Base-by-base conservation (phyloP, 2,113 vertebrate species). In the Pagrus major region DNA sequence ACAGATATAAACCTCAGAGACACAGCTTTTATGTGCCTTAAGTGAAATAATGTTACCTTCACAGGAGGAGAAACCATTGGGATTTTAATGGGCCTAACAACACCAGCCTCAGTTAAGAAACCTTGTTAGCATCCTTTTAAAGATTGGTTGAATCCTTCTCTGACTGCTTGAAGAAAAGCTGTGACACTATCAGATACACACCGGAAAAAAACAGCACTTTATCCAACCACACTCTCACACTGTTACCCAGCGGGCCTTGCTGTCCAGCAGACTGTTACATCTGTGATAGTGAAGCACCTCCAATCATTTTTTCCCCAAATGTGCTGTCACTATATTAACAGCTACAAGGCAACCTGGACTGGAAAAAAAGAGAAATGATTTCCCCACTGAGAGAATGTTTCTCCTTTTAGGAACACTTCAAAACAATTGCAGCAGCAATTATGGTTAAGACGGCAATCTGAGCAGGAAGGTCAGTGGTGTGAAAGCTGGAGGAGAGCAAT, bases 241-340 rank as follows among this genome's bases (percentile, higher is more conserved):
- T 21, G 12, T 60, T 63, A 70, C 66, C 56, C 65, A 61, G 55
- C 44, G 58, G 63, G 56, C 66, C 42, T 70, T 52, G 54, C 3
- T 37, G 56, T 54, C 67, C 46, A 37, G 3, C 35, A 11, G 29
- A 44, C 56, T 61, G 46, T 70, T 27, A 44, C 7, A 55, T 44
- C 25, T 23, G 35, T 0, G 2, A 29, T n/a, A n/a, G 23, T 47
- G 56, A 54, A 47, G 29, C 39, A 15, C 9, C 31, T 39, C 7
- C 7, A 47, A 31, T 75, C 23, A 25, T n/a, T 18, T 59, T 35
- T 21, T 52, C 0, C 27, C 33, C 46, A 41, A 18, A 56, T 29
- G 18, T n/a, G 23, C 12, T 31, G 20, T 49, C 68, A 29, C 59
- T 66, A 35, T 35, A 20, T 33, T 21, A 54, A 54, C 37, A 27